Conservation (phyloP, 2,113 vertebrate species). For the Lagenorhynchus albirostris region DNA sequence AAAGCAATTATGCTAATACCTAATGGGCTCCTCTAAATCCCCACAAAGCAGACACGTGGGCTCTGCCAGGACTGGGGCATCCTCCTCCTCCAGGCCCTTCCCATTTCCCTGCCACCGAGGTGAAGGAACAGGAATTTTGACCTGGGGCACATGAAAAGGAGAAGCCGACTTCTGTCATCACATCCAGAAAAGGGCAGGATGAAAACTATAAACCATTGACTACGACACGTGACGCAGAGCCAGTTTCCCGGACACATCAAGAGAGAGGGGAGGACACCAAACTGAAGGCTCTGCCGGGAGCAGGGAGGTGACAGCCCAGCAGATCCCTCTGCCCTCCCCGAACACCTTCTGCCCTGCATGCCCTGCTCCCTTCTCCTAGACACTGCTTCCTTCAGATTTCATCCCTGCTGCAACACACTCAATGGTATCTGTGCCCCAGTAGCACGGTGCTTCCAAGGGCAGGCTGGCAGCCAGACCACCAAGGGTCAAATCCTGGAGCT, state of each 20-base stretch:
- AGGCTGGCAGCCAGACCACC: background rate
- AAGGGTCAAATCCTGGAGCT: background rate
- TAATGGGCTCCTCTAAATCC: background rate
- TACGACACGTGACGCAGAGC: too few species aligned
- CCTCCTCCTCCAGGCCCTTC: background rate
- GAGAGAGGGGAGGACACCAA: too few species aligned
- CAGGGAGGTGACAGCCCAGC: background rate
- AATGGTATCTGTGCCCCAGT: background rate
- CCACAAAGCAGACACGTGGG: background rate
- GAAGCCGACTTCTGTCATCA: background rate
- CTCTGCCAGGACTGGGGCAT: background rate
- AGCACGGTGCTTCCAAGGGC: background rate
- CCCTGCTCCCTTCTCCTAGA: background rate
- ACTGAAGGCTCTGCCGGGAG: background rate
- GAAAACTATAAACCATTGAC: background rate
- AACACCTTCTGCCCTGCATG: rapidly evolving
- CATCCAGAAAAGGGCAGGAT: background rate
- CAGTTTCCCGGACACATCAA: background rate
- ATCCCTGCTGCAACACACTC: background rate
- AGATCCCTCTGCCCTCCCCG: background rate
- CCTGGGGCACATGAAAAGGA: background rate
- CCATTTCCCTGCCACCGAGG: background rate
- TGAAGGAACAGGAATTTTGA: background rate
- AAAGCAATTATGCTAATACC: background rate
- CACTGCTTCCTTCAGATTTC: background rate